Conservation (phyloP, 64 coral and sea anemone species). For the Stichodactyla mertensii region DNA sequence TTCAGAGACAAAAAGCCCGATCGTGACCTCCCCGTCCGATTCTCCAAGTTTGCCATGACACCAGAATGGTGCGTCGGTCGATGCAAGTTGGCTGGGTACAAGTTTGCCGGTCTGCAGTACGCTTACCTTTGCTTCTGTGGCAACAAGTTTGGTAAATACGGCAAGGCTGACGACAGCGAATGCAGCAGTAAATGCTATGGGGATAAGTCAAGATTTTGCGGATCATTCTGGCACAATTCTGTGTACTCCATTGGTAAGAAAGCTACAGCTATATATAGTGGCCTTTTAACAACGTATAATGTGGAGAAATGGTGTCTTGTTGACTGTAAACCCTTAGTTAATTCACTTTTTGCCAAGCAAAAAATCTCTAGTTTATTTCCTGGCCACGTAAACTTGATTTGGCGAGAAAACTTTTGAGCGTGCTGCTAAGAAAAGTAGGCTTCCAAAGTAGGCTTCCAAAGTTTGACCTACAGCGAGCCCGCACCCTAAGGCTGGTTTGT, state of each 20-base stretch:
- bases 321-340: too few relatives aligned
- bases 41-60: constrained; percentile 93
- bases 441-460: too few relatives aligned
- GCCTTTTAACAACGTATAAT: too few relatives aligned
- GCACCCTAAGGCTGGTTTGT: too few relatives aligned
- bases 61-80: constrained; percentile 93
- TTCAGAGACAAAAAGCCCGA: constrained; percentile 76
- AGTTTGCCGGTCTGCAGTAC: constrained; percentile 85
- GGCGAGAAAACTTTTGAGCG: too few relatives aligned
- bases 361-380: too few relatives aligned
- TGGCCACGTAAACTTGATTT: too few relatives aligned
- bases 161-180: constrained; percentile 50
- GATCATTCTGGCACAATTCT: constrained; percentile 95
- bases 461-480: too few relatives aligned
- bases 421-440: too few relatives aligned
- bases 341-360: too few relatives aligned
- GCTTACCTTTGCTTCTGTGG: constrained; percentile 95
- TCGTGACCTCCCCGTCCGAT: constrained; percentile 74
- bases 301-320: too few relatives aligned
- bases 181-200: constrained; percentile 86
- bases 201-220: constrained; percentile 73
- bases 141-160: constrained; percentile 74
- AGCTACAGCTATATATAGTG: neutral
- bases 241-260: constrained; percentile 82
- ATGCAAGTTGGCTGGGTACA: constrained; percentile 81